phyloP scores from a whole-genome alignment of 2,888 invertebrate species.

The Tuberolachnus salignus region DNA sequence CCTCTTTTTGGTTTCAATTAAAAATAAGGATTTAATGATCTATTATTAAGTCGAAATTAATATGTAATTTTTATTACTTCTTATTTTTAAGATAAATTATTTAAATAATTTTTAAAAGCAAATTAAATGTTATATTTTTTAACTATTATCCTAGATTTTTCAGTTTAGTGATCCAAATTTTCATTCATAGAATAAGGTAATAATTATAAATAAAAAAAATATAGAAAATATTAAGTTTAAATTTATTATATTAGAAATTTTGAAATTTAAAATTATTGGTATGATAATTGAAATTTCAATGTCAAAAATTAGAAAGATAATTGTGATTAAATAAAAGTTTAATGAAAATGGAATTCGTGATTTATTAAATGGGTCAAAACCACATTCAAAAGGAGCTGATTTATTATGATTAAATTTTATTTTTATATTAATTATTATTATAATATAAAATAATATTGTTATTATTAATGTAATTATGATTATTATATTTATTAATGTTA shows the following conservation, averaged over 20 bases:
- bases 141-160: constrained; percentile 38
- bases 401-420: constrained; percentile 69
- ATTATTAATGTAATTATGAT: not conserved
- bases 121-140: constrained; percentile 31
- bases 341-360: constrained; percentile 65
- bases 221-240: not conserved
- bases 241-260: constrained; percentile 60
- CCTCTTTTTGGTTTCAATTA: constrained; percentile 19
- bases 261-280: constrained; percentile 26
- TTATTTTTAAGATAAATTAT: constrained; percentile 40
- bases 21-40: not conserved
- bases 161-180: constrained; percentile 34
- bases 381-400: constrained; percentile 71
- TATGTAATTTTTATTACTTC: constrained; percentile 17
- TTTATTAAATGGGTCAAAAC: constrained; percentile 67
- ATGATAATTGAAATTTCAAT: constrained; percentile 26
- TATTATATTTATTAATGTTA: not conserved
- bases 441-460: not conserved
- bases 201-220: constrained; percentile 22
- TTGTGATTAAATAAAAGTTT: constrained; percentile 22
- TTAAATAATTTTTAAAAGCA: constrained; percentile 36
- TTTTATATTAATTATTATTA: constrained; percentile 63
- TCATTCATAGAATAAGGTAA: constrained; percentile 28
- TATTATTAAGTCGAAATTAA: constrained; percentile 58
- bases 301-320: constrained; percentile 30